These are phyloP conservation scores for Danaus plexippus DNA, from an alignment of 1,140 invertebrate species.

Conservation along the genomic window DNA sequence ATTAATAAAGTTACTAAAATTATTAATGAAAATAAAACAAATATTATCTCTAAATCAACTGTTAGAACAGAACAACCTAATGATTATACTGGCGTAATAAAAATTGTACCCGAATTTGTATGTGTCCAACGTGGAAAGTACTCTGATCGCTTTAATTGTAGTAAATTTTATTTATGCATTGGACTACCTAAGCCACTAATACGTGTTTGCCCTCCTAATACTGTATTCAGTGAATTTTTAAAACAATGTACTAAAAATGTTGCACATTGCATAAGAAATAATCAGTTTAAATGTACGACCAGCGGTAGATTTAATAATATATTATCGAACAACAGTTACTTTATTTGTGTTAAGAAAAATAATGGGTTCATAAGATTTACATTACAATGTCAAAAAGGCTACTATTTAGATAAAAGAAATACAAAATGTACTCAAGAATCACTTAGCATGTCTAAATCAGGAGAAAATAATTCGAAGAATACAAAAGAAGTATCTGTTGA, in stretches of 20 bases:
- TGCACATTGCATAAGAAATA: conserved; percentile 54
- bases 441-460: conserved; percentile 9
- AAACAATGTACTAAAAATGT: conserved; percentile 60
- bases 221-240: conserved; percentile 54
- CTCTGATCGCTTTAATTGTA: conserved; percentile 45
- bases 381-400: conserved; percentile 50
- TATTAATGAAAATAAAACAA: no score
- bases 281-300: conserved; percentile 45
- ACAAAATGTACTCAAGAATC: conserved; percentile 8
- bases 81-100: neutral
- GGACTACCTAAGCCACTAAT: conserved; percentile 33
- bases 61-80: neutral
- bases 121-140: conserved; percentile 46
- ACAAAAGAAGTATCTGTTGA: conserved; percentile 18
- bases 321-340: conserved; percentile 44
- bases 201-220: conserved; percentile 43
- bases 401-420: conserved; percentile 35
- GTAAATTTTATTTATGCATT: conserved; percentile 57
- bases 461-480: conserved; percentile 25
- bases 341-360: conserved; percentile 46
- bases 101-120: conserved; percentile 10
- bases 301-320: conserved; percentile 48
- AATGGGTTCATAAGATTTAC: conserved; percentile 41
- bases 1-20: no score
- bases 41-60: no score